Percentiles rank a stretch among this genome's conserved stretches.
These are phyloP conservation scores for Polydrusus tereticollis DNA, from an alignment of 2,888 invertebrate genomes.

Conservation along the genomic window DNA sequence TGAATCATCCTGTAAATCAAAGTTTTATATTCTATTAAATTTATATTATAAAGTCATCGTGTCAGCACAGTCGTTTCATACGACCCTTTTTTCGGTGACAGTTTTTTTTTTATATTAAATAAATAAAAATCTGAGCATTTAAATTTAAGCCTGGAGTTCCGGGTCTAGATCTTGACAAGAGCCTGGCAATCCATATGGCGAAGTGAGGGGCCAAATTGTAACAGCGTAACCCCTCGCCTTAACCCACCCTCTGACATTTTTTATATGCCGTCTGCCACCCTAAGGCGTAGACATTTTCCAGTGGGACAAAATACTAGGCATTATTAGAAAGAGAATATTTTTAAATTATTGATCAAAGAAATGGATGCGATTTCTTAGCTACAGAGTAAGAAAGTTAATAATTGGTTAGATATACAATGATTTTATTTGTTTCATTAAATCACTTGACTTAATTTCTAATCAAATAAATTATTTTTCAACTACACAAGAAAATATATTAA, in stretches of 20 bases:
- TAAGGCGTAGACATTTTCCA: constrained; percentile 27
- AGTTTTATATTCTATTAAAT: background rate
- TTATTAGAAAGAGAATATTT: too few relatives aligned
- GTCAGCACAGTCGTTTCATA: background rate
- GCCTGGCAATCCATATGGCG: constrained; percentile 31
- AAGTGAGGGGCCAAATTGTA: constrained; percentile 30
- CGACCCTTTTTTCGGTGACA: constrained; percentile 7
- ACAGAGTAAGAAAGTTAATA: too few relatives aligned
- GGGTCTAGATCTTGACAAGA: constrained; percentile 27
- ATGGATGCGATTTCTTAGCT: too few relatives aligned
- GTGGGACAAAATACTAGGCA: constrained; percentile 4
- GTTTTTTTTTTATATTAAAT: constrained; percentile 25
- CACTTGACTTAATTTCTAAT: too few relatives aligned
- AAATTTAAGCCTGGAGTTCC: constrained; percentile 23
- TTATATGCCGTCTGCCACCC: constrained; percentile 30
- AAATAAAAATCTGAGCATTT: constrained; percentile 26
- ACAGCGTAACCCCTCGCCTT: constrained; percentile 24
- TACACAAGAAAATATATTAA: too few relatives aligned
- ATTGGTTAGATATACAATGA: too few relatives aligned
- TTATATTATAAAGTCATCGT: background rate
- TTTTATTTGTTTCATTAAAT: too few relatives aligned
- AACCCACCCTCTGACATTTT: constrained; percentile 23
- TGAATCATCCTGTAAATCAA: background rate
- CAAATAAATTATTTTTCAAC: too few relatives aligned
- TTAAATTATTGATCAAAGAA: too few relatives aligned